Percentiles rank a stretch among this genome's conserved stretches.
These are phyloP conservation scores for Ageneiosus marmoratus DNA, from an alignment of 2,113 vertebrate genomes.

Conservation along the genomic window DNA sequence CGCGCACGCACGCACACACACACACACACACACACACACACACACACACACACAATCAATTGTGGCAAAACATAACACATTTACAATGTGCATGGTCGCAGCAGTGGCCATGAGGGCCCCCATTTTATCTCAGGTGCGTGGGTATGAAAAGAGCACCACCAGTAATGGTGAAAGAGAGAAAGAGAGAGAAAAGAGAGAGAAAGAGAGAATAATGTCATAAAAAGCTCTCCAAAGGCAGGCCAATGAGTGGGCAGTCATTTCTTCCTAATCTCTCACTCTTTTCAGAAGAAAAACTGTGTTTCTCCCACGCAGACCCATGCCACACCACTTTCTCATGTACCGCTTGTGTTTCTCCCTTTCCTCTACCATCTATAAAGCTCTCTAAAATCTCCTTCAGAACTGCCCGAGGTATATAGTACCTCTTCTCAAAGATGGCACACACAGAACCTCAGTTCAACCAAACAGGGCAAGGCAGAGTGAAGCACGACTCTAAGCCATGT, in stretches of 20 bases:
- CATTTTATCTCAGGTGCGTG: constrained; percentile 43
- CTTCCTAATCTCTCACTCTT: constrained; percentile 48
- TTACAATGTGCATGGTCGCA: constrained; percentile 14
- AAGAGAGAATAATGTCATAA: constrained; percentile 40
- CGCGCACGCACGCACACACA: no score
- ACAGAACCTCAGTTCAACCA: neutral
- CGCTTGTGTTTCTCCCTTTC: constrained; percentile 31
- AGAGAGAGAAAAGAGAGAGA: constrained; percentile 26
- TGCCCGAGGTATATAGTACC: neutral
- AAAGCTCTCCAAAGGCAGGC: constrained; percentile 49
- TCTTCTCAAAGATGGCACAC: constrained; percentile 1
- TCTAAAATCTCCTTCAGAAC: constrained; percentile 23
- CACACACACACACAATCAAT: no score
- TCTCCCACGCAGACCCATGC: constrained; percentile 53
- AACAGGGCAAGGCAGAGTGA: neutral
- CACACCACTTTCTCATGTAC: constrained; percentile 37
- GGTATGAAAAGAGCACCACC: constrained; percentile 39
- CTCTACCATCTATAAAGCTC: constrained; percentile 4
- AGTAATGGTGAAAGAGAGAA: neutral
- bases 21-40: no score
- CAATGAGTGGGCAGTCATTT: constrained; percentile 54
- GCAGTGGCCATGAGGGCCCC: constrained; percentile 2
- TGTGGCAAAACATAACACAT: neutral
- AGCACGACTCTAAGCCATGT: neutral
- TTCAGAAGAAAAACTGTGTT: constrained; percentile 45